Evolutionary conservation across 1,140 invertebrate species (phyloP), one percentile per base, ranked within the genome.

Genomic region (Drosophila baimaii): DNA sequence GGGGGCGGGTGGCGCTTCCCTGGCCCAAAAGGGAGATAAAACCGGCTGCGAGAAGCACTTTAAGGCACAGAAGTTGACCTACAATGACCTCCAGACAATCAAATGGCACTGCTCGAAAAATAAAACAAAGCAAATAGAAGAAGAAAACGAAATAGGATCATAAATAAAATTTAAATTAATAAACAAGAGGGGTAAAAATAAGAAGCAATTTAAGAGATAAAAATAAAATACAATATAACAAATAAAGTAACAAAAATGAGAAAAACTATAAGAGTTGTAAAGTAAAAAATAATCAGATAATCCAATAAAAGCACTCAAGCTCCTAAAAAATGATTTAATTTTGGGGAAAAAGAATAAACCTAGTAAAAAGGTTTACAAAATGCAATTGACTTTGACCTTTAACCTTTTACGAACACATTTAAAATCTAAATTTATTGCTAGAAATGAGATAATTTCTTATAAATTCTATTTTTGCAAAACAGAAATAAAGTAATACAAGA

Each of bases 31-130:
- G 51, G 31, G 54, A 59, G 72, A 58, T 64, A 62, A 55, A 57
- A 46, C 49, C 47, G 56, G 43, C 39, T 56, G 39, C 46, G 51
- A 75, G 61, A 76, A 55, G 61, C 61, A 72, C 69, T 62, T 62
- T 54, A 74, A 73, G 69, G 69, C 71, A 51, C 49, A 75, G 51
- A 76, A 56, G 71, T 55, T 81, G 79, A 82, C 80, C 75, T 83
- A 79, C 47, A 71, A 52, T 82, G 80, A 82, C 75, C 75, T 82
- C 72, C 72, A 61, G 57, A 35, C 44, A 56, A 79, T 46, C 54
- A 68, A 23, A 21, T 12, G 21, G n/a, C 51, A 56, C 43, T 56
- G 56, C 23, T 19, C 27, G 17, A 64, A 25, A 41, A 33, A 19
- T 1, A 12, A 51, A 51, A 25, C 15, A 10, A 25, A 46, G 13